Conservation (phyloP, 1,140 invertebrate species). For the Ostrea edulis region DNA sequence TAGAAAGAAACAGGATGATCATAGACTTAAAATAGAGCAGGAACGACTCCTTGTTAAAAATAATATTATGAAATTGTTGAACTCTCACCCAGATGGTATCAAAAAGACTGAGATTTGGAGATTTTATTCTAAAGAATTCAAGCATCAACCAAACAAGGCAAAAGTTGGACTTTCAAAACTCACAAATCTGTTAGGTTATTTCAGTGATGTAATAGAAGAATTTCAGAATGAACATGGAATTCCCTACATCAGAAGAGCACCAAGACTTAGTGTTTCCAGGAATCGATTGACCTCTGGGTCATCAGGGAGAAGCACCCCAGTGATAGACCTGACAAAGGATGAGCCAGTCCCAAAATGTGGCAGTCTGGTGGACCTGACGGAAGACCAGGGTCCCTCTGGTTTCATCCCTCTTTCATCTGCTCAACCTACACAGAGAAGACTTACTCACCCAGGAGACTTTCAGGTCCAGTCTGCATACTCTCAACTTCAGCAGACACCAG, state of each 20-base stretch:
- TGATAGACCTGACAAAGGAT: not conserved
- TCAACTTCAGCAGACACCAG: not conserved
- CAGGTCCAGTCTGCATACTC: not conserved
- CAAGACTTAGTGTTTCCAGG: not conserved
- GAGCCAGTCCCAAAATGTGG: not conserved
- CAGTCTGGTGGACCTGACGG: constrained; percentile 23
- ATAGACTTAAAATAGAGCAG: not conserved
- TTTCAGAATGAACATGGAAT: constrained; percentile 35
- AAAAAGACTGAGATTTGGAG: constrained; percentile 46
- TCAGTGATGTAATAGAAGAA: constrained; percentile 48
- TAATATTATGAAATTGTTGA: constrained; percentile 50
- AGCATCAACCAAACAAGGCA: not conserved
- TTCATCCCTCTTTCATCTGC: not conserved
- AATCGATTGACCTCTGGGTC: not conserved
- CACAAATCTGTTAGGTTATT: constrained; percentile 43
- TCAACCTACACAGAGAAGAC: not conserved
- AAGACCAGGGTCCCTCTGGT: constrained; percentile 15
- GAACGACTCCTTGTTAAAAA: constrained; percentile 13
- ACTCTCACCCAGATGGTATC: constrained; percentile 42
- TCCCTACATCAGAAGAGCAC: not conserved
- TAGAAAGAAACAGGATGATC: not conserved
- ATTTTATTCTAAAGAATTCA: constrained; percentile 3
- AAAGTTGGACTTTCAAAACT: constrained; percentile 50
- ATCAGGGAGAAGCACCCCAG: not conserved
- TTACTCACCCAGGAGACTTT: not conserved